A percentile compares a stretch with the other conserved stretches of the same genome.
phyloP scores from a whole-genome alignment of 2,113 vertebrate species.

The Polyodon spathula region DNA sequence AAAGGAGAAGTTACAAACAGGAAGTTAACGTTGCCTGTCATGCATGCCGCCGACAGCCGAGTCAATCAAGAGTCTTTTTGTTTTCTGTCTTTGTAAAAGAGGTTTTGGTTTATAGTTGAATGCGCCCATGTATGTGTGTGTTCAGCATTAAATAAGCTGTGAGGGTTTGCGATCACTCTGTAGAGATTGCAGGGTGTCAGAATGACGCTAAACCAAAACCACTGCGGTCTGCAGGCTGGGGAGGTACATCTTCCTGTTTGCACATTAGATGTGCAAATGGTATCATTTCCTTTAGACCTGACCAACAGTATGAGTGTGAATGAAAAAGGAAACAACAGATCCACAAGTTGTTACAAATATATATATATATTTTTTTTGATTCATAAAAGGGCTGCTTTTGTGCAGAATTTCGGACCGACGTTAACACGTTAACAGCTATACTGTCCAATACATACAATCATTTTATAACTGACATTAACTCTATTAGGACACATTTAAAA shows the following conservation, averaged over 20 bases:
- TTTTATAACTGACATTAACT: too few relatives aligned
- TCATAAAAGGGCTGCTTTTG: too few relatives aligned
- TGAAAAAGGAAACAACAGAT: slow-evolving; percentile 5
- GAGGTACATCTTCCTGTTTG: slow-evolving; percentile 16
- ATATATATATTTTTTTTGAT: too few relatives aligned
- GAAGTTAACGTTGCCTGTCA: background rate
- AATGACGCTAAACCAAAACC: slow-evolving; percentile 16
- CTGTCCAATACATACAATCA: too few relatives aligned
- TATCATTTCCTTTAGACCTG: background rate
- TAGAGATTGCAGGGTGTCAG: background rate
- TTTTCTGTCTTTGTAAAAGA: background rate
- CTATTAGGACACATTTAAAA: too few relatives aligned
- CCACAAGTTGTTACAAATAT: background rate
- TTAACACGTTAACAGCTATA: too few relatives aligned
- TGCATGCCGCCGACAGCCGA: background rate
- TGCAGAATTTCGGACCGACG: too few relatives aligned
- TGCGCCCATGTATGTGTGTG: background rate
- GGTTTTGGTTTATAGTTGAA: background rate
- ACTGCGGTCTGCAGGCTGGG: slow-evolving; percentile 9
- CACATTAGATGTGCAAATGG: background rate
- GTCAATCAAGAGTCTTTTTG: background rate
- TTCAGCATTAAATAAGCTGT: background rate
- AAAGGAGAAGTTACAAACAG: slow-evolving; percentile 3
- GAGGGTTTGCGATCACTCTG: background rate
- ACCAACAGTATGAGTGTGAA: background rate